Conservation (phyloP, 2,888 invertebrate genomes). For the Caradrina kadenii region DNA sequence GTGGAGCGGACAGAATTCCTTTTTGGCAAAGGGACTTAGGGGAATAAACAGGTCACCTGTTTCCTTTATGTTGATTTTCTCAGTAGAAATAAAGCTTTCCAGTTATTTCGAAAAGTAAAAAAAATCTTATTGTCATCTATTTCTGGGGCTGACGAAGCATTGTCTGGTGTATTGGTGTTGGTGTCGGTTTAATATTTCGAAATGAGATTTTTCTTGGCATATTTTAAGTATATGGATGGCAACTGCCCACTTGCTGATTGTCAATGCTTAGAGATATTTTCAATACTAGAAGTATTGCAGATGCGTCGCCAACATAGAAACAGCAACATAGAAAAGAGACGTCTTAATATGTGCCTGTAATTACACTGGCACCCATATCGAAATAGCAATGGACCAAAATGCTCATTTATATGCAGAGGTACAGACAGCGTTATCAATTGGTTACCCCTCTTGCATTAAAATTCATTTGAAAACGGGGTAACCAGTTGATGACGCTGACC, state of each 20-base stretch:
- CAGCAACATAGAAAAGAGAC: too few species aligned
- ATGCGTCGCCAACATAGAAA: background rate
- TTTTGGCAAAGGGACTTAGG: conserved; percentile 54
- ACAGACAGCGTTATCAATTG: too few species aligned
- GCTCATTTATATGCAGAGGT: too few species aligned
- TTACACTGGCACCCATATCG: too few species aligned
- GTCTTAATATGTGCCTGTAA: background rate
- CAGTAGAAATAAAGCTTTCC: conserved; percentile 37
- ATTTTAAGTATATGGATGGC: background rate
- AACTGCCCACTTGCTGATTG: too few species aligned
- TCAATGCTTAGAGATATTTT: background rate
- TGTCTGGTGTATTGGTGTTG: background rate
- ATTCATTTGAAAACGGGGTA: too few species aligned
- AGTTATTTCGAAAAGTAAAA: conserved; percentile 17
- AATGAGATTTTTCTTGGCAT: background rate
- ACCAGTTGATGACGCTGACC: too few species aligned
- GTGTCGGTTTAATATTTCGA: background rate
- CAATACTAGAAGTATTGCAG: background rate
- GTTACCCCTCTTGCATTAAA: too few species aligned
- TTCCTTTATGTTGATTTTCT: conserved; percentile 44
- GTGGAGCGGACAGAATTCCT: conserved; percentile 48
- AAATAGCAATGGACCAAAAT: too few species aligned
- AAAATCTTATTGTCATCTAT: conserved; percentile 25
- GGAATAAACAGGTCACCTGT: conserved; percentile 60
- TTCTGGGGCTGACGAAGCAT: background rate